These are phyloP conservation scores for Megaceryle torquata DNA, from an alignment of 2,113 vertebrate species.

Conservation along the genomic window DNA sequence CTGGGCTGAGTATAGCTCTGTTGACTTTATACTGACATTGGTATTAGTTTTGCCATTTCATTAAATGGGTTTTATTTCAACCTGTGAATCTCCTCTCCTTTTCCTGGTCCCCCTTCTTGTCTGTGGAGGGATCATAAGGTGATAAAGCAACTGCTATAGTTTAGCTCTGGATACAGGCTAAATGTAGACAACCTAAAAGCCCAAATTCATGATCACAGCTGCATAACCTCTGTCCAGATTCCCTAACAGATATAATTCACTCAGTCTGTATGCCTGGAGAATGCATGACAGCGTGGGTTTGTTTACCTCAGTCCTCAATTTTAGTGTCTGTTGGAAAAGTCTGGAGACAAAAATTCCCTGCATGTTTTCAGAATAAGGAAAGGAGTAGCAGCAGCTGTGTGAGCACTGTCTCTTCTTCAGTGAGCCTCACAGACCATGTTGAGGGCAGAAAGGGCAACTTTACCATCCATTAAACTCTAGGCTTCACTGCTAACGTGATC, in stretches of 20 bases:
- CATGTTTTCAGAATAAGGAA: not conserved
- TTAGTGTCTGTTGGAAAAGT: not conserved
- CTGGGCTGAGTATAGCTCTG: no score
- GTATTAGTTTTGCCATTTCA: no score
- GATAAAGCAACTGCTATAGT: no score
- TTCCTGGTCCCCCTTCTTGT: no score
- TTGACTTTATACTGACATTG: no score
- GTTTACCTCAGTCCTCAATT: not conserved
- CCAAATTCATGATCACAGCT: not conserved
- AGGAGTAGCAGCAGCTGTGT: not conserved
- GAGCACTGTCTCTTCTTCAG: not conserved
- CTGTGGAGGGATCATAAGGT: no score
- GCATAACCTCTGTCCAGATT: not conserved
- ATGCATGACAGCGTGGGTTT: not conserved
- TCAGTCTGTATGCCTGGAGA: not conserved
- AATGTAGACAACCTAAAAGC: not conserved
- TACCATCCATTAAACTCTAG: not conserved
- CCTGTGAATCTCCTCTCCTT: no score
- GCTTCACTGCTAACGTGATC: not conserved
- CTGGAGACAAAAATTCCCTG: not conserved
- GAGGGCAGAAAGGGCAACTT: not conserved
- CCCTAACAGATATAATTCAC: not conserved
- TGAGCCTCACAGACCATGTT: not conserved
- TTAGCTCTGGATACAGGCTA: no score
- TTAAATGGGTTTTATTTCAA: no score